Percentiles rank a stretch among this genome's conserved stretches.
These are phyloP conservation scores for Lepus europaeus DNA, from an alignment of 2,113 vertebrate genomes.

Conservation along the genomic window DNA sequence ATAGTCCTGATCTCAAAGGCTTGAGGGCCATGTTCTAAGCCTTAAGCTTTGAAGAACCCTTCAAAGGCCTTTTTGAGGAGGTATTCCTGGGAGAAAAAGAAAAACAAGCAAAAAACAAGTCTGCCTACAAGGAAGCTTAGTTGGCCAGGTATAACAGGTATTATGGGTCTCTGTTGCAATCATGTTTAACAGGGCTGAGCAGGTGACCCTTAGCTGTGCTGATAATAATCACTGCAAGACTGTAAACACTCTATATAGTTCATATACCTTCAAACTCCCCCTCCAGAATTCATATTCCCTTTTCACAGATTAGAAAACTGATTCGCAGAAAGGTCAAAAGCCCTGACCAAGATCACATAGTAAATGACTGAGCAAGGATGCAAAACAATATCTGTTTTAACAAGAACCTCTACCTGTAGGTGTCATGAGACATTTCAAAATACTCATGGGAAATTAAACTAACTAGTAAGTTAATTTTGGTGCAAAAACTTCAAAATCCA, in stretches of 20 bases:
- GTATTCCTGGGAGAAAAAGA: neutral
- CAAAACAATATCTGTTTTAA: neutral
- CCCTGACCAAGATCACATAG: neutral
- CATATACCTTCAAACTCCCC: neutral
- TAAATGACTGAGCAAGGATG: neutral
- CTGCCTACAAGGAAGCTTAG: neutral
- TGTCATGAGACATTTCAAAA: no score
- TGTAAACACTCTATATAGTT: neutral
- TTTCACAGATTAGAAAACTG: conserved; percentile 10
- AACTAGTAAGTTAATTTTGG: no score
- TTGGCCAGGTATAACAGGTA: neutral
- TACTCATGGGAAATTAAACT: no score
- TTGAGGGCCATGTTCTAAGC: neutral
- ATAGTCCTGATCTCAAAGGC: neutral
- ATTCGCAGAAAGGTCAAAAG: neutral
- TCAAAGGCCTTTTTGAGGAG: neutral
- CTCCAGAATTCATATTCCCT: neutral
- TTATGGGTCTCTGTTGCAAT: neutral
- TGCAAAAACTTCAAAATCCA: no score
- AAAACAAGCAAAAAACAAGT: no score
- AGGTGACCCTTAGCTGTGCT: neutral
- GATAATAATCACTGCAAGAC: neutral
- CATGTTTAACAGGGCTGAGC: neutral
- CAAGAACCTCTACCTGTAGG: neutral
- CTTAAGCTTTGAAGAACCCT: neutral